Conservation (phyloP, 1,140 invertebrate genomes). For the Coenobita brevimanus region DNA sequence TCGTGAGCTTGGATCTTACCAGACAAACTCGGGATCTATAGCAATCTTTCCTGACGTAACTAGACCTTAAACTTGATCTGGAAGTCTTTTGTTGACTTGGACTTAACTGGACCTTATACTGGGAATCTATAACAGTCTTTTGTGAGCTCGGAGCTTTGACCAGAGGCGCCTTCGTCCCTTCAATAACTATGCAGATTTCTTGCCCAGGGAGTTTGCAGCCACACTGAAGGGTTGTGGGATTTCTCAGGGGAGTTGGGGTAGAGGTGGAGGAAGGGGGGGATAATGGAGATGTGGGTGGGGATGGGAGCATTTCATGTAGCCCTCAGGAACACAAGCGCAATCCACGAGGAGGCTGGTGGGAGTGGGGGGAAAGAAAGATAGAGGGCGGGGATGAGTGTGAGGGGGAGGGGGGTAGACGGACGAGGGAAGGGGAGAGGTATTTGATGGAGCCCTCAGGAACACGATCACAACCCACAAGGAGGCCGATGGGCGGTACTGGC, state of each 20-base stretch:
- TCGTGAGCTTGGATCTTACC: too few relatives aligned
- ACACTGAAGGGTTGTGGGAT: too few relatives aligned
- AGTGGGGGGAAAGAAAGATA: not conserved
- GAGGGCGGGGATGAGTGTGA: not conserved
- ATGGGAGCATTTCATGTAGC: not conserved
- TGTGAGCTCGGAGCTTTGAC: slow-evolving; percentile 31
- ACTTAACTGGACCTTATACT: too few relatives aligned
- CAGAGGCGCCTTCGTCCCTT: slow-evolving; percentile 12
- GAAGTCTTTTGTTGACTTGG: too few relatives aligned
- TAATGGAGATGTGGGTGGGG: not conserved
- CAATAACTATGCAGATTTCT: slow-evolving; percentile 46
- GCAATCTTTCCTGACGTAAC: too few relatives aligned
- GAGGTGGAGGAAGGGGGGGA: not conserved
- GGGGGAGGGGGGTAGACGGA: not conserved
- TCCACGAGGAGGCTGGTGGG: not conserved
- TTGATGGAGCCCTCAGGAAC: too few relatives aligned
- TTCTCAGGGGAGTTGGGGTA: too few relatives aligned
- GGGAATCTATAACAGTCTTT: slow-evolving; percentile 53
- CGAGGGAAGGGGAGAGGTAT: not conserved
- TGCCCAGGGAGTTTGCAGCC: not conserved
- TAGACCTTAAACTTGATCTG: too few relatives aligned
- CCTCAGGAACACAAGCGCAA: too few relatives aligned
- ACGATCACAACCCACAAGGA: not conserved
- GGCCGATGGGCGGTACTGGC: not conserved
- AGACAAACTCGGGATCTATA: too few relatives aligned